phyloP scores from a whole-genome alignment of 2,888 invertebrate species.

The Resseliella maxima region DNA sequence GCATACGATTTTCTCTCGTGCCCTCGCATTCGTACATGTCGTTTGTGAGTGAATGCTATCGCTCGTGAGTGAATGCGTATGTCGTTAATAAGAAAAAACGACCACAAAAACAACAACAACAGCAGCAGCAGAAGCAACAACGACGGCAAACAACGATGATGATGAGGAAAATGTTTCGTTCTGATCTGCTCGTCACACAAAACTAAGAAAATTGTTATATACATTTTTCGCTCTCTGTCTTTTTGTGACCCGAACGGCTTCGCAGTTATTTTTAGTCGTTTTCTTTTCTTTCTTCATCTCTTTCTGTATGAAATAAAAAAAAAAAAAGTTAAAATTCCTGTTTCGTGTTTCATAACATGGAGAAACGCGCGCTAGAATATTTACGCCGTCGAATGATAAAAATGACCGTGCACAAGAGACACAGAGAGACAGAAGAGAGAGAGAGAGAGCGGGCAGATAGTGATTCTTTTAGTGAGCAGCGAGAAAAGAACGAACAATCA shows the following conservation, averaged over 20 bases:
- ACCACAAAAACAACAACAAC: too few relatives aligned
- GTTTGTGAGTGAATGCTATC: too few relatives aligned
- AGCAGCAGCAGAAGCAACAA: too few relatives aligned
- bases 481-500: neutral
- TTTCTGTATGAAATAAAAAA: neutral
- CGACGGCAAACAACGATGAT: too few relatives aligned
- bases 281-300: neutral
- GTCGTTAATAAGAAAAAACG: too few relatives aligned
- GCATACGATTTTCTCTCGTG: neutral
- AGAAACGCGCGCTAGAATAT: neutral
- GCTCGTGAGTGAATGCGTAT: neutral
- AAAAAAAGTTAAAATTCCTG: too few relatives aligned
- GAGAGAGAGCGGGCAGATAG: too few relatives aligned
- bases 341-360: conserved; percentile 14
- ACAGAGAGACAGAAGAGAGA: too few relatives aligned
- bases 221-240: conserved; percentile 23
- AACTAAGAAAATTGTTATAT: neutral
- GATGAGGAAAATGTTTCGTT: neutral
- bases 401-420: too few relatives aligned
- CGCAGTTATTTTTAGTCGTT: neutral
- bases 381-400: neutral
- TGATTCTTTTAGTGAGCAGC: neutral
- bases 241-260: neutral
- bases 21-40: neutral
- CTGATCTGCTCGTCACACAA: neutral